These are phyloP conservation scores for Aplysina aerophoba DNA, from an alignment of 37 sponge, comb jelly and placozoan species.

Conservation along the genomic window DNA sequence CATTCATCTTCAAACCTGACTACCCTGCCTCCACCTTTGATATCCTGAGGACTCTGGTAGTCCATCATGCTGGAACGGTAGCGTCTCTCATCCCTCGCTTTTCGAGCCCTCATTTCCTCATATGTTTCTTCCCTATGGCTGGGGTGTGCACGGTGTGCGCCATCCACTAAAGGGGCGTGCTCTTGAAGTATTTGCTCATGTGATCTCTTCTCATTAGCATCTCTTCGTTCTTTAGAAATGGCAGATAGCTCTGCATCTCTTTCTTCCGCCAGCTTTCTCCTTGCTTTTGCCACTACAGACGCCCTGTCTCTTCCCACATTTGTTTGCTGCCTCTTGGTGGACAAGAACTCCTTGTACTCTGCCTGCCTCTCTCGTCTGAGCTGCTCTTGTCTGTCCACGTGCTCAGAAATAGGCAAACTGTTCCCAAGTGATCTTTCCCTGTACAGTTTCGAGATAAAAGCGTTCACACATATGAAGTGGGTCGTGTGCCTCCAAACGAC, in stretches of 20 bases:
- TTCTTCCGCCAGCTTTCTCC: slow-evolving; percentile 20
- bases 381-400: neutral
- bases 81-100: slow-evolving; percentile 2
- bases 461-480: neutral
- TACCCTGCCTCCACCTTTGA: neutral
- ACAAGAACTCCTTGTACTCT: neutral
- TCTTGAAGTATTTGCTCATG: neutral
- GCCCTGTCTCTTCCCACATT: neutral
- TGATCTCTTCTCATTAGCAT: too few relatives aligned
- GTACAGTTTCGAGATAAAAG: neutral
- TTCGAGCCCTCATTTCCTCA: slow-evolving; percentile 8
- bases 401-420: slow-evolving; percentile 8
- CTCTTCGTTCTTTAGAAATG: too few relatives aligned
- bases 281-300: neutral
- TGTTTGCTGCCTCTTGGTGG: neutral
- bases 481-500: too few relatives aligned
- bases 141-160: neutral
- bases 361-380: slow-evolving; percentile 16
- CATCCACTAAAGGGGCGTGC: neutral
- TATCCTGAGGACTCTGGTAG: neutral
- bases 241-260: neutral
- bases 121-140: slow-evolving; percentile 3
- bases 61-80: slow-evolving; percentile 28
- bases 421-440: neutral
- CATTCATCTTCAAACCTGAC: neutral